A percentile compares a stretch with the other conserved stretches of the same genome.
Conservation (phyloP, 2,888 invertebrate genomes). For the Gari tellinella region DNA sequence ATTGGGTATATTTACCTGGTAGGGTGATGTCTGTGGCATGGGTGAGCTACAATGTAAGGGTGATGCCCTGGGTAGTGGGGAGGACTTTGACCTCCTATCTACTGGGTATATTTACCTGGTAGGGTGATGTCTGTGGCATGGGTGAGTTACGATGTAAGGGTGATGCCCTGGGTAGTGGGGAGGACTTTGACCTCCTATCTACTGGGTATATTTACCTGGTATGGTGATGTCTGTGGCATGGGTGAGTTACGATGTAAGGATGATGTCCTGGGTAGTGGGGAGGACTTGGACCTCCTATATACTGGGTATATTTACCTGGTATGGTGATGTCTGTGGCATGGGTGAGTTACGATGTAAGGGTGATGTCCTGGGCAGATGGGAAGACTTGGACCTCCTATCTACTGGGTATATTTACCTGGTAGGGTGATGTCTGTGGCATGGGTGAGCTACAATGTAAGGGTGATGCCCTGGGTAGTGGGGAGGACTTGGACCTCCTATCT, state of each 20-base stretch:
- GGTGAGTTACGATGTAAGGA: conserved; percentile 51
- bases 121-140: conserved; percentile 1
- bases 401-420: conserved; percentile 2
- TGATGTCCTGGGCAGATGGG: conserved; percentile 50
- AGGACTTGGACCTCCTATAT: conserved; percentile 42
- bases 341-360: conserved; percentile 51
- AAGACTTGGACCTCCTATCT: conserved; percentile 42
- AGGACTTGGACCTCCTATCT: conserved; percentile 42
- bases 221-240: conserved; percentile 2
- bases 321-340: conserved; percentile 2
- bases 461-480: conserved; percentile 51
- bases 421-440: conserved; percentile 1
- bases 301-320: conserved; percentile 2
- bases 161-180: conserved; percentile 51
- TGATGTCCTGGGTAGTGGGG: conserved; percentile 52
- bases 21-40: conserved; percentile 1
- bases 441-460: conserved; percentile 51
- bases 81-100: conserved; percentile 42
- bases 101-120: conserved; percentile 2
- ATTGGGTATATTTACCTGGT: conserved; percentile 2
- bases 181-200: conserved; percentile 42
- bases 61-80: conserved; percentile 51
- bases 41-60: conserved; percentile 51
- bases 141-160: conserved; percentile 51
- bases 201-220: conserved; percentile 2